Evolutionary conservation across 1,140 invertebrate genomes (phyloP), one percentile per base, ranked within the genome.

Genomic region (Popillia japonica): DNA sequence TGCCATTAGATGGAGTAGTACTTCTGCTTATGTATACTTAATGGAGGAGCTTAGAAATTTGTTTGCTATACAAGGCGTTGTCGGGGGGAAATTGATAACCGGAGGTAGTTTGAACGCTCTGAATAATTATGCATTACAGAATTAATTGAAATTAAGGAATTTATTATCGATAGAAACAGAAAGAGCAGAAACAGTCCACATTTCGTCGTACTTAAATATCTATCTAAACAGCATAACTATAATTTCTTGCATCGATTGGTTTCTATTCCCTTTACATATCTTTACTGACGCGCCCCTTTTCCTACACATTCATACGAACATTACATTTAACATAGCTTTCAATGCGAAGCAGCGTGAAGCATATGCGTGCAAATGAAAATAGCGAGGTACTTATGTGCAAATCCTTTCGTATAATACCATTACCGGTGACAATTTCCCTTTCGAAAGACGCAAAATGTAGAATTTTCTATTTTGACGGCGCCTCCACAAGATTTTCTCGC

Each of bases 401-500:
- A 68, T 68, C 61, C 20, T 14, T 27, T 27, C 61, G 20, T 17
- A 55, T 68, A 68, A 68, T 68, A 68, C 61, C 20, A 68, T 68
- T 68, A 20, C 10, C 3, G 0, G 17, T 20, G 61, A 68, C 61
- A 34, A 68, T 68, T 68, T 68, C 61, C 6, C 27, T 68, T 68
- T 68, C 23, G 61, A 68, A 22, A 23, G 27, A 68, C 61, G 61
- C 61, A 68, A 68, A 55, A 68, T 68, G 20, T 11, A 22, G 61
- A 68, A 8, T 68, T 68, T 68, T 68, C 61, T 23, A 68, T 68
- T 68, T 68, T 22, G 61, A 20, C 61, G 61, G 20, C 48, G 48
- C 61, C 61, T 23, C 61, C 61, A 9, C 61, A 20, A 22, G 22
- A 68, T 10, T 34, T 68, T 68, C 61, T 9, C 20, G 17, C 61